These are phyloP conservation scores for Atrichornis clamosus DNA, from an alignment of 2,113 vertebrate species.

Conservation along the genomic window DNA sequence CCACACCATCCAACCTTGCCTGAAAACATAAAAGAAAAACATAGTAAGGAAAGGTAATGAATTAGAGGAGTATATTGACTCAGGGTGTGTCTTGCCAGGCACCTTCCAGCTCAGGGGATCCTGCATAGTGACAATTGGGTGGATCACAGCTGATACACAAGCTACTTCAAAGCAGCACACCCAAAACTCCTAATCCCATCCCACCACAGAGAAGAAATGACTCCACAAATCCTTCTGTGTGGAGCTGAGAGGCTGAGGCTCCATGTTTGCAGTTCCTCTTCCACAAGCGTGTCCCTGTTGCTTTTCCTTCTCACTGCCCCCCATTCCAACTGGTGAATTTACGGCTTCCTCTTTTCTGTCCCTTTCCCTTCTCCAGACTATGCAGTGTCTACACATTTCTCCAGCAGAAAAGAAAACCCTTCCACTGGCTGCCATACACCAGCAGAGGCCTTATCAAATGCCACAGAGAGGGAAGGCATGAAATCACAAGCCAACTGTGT, in stretches of 20 bases:
- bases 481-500: not conserved
- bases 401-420: not conserved
- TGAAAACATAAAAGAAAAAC: not conserved
- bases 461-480: not conserved
- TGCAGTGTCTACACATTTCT: not conserved
- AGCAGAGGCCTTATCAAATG: not conserved
- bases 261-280: not conserved
- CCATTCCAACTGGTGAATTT: not conserved
- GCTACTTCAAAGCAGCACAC: not conserved
- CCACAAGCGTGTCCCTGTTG: not conserved
- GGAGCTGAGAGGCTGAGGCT: not conserved
- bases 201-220: not conserved
- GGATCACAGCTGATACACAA: not conserved
- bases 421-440: not conserved
- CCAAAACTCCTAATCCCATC: not conserved
- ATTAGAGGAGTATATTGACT: not conserved
- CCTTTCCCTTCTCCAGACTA: not conserved
- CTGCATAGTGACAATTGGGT: not conserved
- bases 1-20: not conserved
- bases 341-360: not conserved
- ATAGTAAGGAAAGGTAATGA: not conserved
- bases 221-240: not conserved
- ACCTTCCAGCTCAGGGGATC: not conserved
- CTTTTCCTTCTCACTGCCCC: not conserved
- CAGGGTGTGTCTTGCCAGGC: accelerated